Conservation (phyloP, 2,113 vertebrate genomes). For the Sinocyclocheilus anshuiensis region DNA sequence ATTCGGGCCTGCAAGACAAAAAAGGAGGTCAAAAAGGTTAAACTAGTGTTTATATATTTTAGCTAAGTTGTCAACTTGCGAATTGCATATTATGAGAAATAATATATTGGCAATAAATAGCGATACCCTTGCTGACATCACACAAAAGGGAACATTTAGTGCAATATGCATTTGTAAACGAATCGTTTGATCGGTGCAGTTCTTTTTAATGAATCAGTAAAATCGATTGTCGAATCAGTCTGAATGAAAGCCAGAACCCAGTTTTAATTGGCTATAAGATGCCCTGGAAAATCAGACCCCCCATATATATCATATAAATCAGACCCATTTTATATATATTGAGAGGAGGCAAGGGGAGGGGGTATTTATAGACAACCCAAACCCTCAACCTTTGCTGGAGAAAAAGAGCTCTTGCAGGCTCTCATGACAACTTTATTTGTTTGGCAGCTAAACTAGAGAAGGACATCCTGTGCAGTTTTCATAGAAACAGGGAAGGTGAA, state of each 20-base stretch:
- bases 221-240: not conserved
- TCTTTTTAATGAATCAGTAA: not conserved
- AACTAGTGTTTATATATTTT: conserved; percentile 14
- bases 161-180: not conserved
- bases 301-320: too few species aligned
- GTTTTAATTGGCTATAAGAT: not conserved
- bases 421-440: conserved; percentile 59
- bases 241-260: not conserved
- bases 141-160: not conserved
- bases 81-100: not conserved
- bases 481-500: conserved; percentile 41
- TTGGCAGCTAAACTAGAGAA: conserved; percentile 51
- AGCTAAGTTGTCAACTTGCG: not conserved
- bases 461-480: conserved; percentile 48
- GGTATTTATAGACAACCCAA: conserved; percentile 61
- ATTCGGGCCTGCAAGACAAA: conserved; percentile 88
- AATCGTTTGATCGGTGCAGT: not conserved
- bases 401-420: conserved; percentile 50
- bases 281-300: not conserved
- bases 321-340: not conserved
- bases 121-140: not conserved
- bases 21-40: conserved; percentile 57
- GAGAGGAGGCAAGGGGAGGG: conserved; percentile 30
- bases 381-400: conserved; percentile 20
- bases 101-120: not conserved